Evolutionary conservation across 2,888 invertebrate genomes (phyloP).

Genomic region (Ophioninae sp.): DNA sequence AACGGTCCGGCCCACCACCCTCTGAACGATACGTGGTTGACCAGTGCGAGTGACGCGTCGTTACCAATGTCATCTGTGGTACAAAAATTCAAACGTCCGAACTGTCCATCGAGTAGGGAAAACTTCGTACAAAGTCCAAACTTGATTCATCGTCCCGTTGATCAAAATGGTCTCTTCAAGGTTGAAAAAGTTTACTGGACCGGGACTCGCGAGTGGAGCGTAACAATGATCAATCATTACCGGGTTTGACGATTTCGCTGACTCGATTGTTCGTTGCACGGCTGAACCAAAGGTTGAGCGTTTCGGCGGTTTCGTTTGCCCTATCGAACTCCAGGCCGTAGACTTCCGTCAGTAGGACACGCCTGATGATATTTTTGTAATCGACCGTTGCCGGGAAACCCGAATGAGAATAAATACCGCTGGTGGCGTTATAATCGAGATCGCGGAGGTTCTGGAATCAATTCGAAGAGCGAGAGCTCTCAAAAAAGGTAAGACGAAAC

Average conservation of each 20-base stretch:
- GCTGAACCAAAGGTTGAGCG: conserved; percentile 1
- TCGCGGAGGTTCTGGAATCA: neutral
- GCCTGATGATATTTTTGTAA: neutral
- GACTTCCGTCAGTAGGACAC: too few relatives aligned
- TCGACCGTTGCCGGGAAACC: neutral
- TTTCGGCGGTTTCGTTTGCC: neutral
- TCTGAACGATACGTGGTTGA: conserved; percentile 12
- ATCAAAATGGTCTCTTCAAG: neutral
- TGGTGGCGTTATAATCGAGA: neutral
- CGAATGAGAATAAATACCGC: neutral
- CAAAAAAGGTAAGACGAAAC: too few relatives aligned
- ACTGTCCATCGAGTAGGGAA: neutral
- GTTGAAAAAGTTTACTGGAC: neutral
- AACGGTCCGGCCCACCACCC: conserved; percentile 5
- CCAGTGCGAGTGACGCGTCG: neutral
- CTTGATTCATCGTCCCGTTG: too few relatives aligned
- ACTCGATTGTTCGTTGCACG: neutral
- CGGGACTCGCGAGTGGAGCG: neutral
- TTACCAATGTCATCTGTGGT: neutral
- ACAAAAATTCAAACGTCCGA: neutral
- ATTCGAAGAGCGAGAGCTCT: too few relatives aligned
- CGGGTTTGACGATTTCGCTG: neutral
- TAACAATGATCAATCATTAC: neutral
- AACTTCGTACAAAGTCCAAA: neutral
- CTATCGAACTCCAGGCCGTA: neutral